Evolutionary conservation across 2,797 vertebrate species (phyloP).

Genomic region (Crocidura indochinensis): DNA sequence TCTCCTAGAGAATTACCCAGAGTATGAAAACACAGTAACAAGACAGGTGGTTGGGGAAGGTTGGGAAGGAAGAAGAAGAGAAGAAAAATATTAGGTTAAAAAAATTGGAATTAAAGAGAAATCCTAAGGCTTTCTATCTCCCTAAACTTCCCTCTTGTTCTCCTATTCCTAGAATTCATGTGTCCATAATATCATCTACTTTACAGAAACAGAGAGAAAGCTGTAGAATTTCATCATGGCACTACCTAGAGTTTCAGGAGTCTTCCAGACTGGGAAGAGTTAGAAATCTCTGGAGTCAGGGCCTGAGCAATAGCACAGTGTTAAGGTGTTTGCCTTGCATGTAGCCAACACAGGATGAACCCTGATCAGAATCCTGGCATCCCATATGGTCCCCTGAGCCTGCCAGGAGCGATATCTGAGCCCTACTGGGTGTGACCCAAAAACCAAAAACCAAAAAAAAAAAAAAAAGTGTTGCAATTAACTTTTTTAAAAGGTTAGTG

Average conservation of each 20-base stretch:
- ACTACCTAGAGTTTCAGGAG: background rate
- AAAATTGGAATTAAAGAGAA: slow-evolving; percentile 30
- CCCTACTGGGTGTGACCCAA: too few relatives aligned
- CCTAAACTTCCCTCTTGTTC: slow-evolving; percentile 32
- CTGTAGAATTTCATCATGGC: background rate
- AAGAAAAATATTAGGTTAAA: background rate
- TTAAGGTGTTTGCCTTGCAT: too few relatives aligned
- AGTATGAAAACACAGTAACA: too few relatives aligned
- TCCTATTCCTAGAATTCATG: background rate
- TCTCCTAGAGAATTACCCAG: background rate
- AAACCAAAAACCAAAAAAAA: background rate
- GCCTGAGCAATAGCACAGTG: too few relatives aligned
- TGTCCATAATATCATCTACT: background rate
- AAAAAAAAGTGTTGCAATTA: slow-evolving; percentile 2
- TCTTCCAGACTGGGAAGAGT: background rate
- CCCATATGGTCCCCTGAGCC: too few relatives aligned
- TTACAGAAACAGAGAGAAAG: slow-evolving; percentile 21
- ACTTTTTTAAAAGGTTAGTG: background rate
- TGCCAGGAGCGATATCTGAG: too few relatives aligned
- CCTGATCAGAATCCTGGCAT: too few relatives aligned
- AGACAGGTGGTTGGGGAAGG: background rate
- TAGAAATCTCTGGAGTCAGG: background rate
- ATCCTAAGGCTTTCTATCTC: background rate
- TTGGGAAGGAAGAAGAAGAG: background rate
- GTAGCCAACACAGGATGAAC: too few relatives aligned